A percentile compares a stretch with the other conserved stretches of the same genome.
Evolutionary conservation across 2,797 vertebrate species (phyloP).

Genomic region (Pelodytes ibericus): DNA sequence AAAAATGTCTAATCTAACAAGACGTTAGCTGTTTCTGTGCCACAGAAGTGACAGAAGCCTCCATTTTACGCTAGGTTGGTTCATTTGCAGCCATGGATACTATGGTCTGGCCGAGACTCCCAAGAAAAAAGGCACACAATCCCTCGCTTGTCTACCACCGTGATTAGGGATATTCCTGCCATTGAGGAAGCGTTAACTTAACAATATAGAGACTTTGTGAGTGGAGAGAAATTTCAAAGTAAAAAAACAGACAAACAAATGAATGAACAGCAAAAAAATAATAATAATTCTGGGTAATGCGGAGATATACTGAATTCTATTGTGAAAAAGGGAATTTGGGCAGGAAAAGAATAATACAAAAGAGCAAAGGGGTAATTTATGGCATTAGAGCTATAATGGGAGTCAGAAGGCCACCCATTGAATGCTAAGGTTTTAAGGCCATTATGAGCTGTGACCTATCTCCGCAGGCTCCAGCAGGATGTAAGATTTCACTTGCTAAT

Average conservation of each 20-base stretch:
- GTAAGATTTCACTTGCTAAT: too few species aligned
- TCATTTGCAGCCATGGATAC: conserved; percentile 27
- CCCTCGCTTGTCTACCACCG: background rate
- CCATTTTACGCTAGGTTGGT: background rate
- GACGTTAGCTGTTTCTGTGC: conserved; percentile 14
- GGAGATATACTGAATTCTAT: background rate
- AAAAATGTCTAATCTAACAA: background rate
- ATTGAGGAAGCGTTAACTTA: too few species aligned
- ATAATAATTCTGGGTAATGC: background rate
- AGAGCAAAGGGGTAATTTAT: conserved; percentile 7
- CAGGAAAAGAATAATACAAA: background rate
- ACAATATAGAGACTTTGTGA: too few species aligned
- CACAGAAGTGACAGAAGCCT: background rate
- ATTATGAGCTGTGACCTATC: too few species aligned
- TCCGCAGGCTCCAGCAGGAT: too few species aligned
- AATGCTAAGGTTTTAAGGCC: too few species aligned
- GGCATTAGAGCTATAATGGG: conserved; percentile 21
- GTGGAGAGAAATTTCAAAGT: too few species aligned
- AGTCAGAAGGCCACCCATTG: background rate
- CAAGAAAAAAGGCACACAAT: conserved; percentile 25
- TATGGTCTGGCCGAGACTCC: conserved; percentile 22
- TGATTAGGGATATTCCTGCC: conserved; percentile 33
- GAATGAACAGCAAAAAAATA: too few species aligned
- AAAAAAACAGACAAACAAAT: too few species aligned
- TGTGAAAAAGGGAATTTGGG: background rate